phyloP scores from a whole-genome alignment of 2,113 vertebrate species.

The Nycticorax nycticorax region DNA sequence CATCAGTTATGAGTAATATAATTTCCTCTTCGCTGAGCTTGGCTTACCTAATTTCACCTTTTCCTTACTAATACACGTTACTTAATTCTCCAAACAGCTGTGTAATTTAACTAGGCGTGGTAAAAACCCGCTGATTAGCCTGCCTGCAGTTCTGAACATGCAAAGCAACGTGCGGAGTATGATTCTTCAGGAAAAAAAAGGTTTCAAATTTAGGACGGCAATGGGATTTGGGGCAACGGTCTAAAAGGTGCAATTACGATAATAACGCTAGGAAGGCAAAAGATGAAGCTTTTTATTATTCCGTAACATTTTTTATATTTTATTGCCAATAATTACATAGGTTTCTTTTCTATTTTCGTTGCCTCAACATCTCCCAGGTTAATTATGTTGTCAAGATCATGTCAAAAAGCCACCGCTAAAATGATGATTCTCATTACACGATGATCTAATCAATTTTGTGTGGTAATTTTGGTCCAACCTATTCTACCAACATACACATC shows the following conservation, averaged over 20 bases:
- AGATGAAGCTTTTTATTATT: conserved; percentile 40
- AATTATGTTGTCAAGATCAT: conserved; percentile 56
- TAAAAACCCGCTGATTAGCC: neutral
- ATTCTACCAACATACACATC: neutral
- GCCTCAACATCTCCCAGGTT: conserved; percentile 42
- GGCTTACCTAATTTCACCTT: neutral
- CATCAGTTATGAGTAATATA: neutral
- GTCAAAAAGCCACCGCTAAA: conserved; percentile 30
- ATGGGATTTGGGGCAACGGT: neutral
- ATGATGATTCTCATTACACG: conserved; percentile 42
- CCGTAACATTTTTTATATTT: neutral
- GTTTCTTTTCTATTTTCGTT: neutral
- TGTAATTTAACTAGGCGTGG: neutral
- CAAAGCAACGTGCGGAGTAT: neutral
- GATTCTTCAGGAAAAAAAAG: neutral
- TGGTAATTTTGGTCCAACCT: neutral
- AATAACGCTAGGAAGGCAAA: neutral
- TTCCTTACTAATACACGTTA: neutral
- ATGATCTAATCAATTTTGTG: conserved; percentile 34
- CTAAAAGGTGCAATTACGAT: neutral
- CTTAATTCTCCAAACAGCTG: neutral
- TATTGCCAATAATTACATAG: neutral
- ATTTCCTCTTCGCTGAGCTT: neutral
- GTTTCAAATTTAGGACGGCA: neutral
- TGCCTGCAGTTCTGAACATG: neutral